Percentiles rank a stretch among this genome's conserved stretches.
Evolutionary conservation across 2,113 vertebrate genomes (phyloP).

Genomic region (Callionymus lyra): DNA sequence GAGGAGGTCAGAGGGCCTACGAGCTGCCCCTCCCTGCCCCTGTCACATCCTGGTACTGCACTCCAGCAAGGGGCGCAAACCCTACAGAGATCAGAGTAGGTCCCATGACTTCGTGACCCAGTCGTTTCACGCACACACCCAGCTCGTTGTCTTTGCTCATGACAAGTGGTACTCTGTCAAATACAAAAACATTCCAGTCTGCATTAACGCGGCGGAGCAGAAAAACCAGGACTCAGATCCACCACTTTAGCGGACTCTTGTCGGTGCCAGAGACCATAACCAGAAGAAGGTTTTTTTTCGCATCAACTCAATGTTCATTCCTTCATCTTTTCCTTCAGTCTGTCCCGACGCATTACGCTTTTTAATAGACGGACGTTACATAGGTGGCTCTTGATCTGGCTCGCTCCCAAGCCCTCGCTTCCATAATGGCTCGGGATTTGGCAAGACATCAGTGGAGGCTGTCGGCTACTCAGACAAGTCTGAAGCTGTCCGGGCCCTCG

Average conservation of each 20-base stretch:
- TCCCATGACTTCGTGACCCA: conserved; percentile 49
- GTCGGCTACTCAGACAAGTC: conserved; percentile 19
- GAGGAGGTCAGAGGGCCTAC: conserved; percentile 13
- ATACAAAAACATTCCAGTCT: conserved; percentile 35
- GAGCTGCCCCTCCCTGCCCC: conserved; percentile 29
- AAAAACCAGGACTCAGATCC: background rate
- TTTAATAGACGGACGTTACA: too few relatives aligned
- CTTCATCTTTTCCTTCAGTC: background rate
- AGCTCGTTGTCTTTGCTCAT: conserved; percentile 16
- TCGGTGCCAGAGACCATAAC: too few relatives aligned
- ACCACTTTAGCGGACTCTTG: conserved; percentile 5
- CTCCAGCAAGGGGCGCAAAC: too few relatives aligned
- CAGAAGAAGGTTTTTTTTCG: background rate
- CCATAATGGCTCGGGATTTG: conserved; percentile 26
- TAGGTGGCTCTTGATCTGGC: conserved; percentile 10
- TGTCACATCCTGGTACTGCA: conserved; percentile 15
- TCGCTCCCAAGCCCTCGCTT: conserved; percentile 22
- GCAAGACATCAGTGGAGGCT: conserved; percentile 22
- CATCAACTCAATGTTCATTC: background rate
- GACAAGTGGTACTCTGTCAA: conserved; percentile 24
- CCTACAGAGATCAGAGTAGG: conserved; percentile 40
- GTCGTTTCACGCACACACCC: conserved; percentile 13
- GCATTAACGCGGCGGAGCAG: conserved; percentile 29
- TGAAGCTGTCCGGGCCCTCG: conserved; percentile 11
- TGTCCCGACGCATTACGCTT: background rate